These are phyloP conservation scores for Lasaia peninsularis DNA, from an alignment of 1,140 invertebrate genomes.

Conservation along the genomic window DNA sequence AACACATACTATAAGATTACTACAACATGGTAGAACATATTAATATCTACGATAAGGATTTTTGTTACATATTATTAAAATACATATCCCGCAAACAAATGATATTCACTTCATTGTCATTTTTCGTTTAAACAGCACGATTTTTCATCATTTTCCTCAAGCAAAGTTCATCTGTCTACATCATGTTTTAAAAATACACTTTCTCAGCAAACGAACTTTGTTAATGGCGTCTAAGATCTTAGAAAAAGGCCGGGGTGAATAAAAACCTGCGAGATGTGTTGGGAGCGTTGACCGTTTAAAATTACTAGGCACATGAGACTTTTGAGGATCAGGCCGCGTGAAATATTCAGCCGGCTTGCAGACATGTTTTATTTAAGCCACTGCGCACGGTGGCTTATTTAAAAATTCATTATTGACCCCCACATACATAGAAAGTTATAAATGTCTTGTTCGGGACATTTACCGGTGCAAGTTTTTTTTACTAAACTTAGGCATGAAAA, in stretches of 20 bases:
- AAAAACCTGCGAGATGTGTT: constrained; percentile 10
- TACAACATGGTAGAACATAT: too few species aligned
- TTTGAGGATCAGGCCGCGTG: constrained; percentile 26
- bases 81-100: too few species aligned
- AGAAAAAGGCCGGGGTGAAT: constrained; percentile 16
- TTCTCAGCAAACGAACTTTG: constrained; percentile 3
- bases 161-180: neutral
- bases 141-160: too few species aligned
- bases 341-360: constrained; percentile 45
- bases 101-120: too few species aligned
- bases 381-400: constrained; percentile 40
- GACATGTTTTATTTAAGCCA: constrained; percentile 48
- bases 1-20: too few species aligned
- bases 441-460: constrained; percentile 82
- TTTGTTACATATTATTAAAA: too few species aligned
- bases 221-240: constrained; percentile 9
- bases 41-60: too few species aligned
- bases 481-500: too few species aligned
- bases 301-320: constrained; percentile 24
- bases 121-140: too few species aligned
- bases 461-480: too few species aligned
- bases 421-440: neutral
- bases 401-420: constrained; percentile 35
- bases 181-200: neutral
- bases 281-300: constrained; percentile 22